Evolutionary conservation across 2,113 vertebrate species (phyloP).

Genomic region (Mesoclemmys tuberculata): DNA sequence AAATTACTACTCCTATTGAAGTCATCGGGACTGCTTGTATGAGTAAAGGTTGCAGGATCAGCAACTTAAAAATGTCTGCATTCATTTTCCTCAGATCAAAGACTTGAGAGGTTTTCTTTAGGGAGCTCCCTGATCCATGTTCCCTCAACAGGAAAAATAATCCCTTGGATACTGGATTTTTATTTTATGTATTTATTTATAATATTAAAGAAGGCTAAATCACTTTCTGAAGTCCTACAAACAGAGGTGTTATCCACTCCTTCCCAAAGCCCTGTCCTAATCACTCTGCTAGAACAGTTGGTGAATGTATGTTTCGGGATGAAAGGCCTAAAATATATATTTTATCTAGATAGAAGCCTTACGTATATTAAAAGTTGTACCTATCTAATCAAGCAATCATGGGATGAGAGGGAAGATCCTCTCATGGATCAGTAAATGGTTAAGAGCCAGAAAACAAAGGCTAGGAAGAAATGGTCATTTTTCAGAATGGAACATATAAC

Average conservation of each 20-base stretch:
- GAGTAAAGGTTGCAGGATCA: constrained; percentile 24
- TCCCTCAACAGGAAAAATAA: constrained; percentile 9
- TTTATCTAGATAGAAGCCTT: neutral
- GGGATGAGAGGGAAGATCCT: neutral
- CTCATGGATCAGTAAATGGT: neutral
- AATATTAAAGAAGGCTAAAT: constrained; percentile 4
- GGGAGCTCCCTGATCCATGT: neutral
- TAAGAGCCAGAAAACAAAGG: neutral
- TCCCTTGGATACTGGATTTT: neutral
- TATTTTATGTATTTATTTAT: constrained; percentile 17
- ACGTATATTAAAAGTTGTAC: neutral
- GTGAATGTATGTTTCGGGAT: neutral
- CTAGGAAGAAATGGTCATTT: neutral
- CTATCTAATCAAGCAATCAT: neutral
- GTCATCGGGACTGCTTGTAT: neutral
- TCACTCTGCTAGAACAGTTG: neutral
- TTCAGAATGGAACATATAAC: neutral
- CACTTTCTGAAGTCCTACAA: neutral
- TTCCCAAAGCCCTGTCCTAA: neutral
- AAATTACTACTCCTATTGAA: neutral
- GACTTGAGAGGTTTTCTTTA: constrained; percentile 19
- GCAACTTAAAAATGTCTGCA: neutral
- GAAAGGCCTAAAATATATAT: neutral
- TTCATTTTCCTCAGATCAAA: constrained; percentile 65
- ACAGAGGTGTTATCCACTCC: neutral